Conservation (phyloP, 2,113 vertebrate species). For the Pleuronectes platessa region DNA sequence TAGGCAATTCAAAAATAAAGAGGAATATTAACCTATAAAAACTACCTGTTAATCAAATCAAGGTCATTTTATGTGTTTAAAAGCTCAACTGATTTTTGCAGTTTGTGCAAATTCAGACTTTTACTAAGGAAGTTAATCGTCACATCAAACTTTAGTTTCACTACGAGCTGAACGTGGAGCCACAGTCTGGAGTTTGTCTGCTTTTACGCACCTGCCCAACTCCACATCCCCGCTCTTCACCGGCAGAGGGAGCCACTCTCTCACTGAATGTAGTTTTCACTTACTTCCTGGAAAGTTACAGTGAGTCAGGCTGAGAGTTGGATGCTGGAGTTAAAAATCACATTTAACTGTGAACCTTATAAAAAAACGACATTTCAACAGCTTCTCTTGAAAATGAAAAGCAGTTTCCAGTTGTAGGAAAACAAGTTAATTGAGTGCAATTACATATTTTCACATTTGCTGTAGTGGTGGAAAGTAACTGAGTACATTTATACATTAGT, state of each 20-base stretch:
- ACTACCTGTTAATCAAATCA: not conserved
- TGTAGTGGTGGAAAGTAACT: not conserved
- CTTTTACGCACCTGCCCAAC: constrained; percentile 53
- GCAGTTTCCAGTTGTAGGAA: too few relatives aligned
- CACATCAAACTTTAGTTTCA: not conserved
- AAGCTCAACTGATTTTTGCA: not conserved
- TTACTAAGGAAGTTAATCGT: not conserved
- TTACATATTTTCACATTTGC: not conserved
- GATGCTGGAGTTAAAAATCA: not conserved
- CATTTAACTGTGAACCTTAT: not conserved
- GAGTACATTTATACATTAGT: not conserved
- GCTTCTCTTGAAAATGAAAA: not conserved
- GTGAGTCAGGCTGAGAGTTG: not conserved
- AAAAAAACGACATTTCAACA: not conserved
- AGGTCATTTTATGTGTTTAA: too few relatives aligned
- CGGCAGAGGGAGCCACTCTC: constrained; percentile 65
- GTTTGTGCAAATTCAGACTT: not conserved
- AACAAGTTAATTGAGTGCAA: not conserved
- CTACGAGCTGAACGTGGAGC: not conserved
- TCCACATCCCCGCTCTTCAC: constrained; percentile 14
- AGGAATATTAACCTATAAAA: not conserved
- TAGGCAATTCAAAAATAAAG: not conserved
- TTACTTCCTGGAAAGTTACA: not conserved
- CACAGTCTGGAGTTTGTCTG: not conserved
- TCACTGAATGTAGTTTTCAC: not conserved